Conservation (phyloP, 2,888 invertebrate species). For the Lepidocyrtinus sp. region DNA sequence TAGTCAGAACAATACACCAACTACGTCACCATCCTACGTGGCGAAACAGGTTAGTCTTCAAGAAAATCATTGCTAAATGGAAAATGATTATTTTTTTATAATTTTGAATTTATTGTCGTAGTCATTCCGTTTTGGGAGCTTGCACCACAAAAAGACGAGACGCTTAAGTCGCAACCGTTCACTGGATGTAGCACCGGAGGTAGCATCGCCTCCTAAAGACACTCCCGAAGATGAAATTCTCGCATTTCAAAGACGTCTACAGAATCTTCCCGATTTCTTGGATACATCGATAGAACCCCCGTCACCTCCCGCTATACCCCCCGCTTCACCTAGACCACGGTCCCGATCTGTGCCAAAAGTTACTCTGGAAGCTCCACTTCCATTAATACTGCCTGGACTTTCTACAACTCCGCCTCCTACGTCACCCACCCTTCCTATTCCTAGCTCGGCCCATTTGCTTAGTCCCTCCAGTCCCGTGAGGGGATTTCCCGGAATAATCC, state of each 20-base stretch:
- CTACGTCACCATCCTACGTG: slow-evolving; percentile 68
- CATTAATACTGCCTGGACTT: slow-evolving; percentile 71
- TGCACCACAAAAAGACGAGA: slow-evolving; percentile 67
- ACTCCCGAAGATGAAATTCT: slow-evolving; percentile 75
- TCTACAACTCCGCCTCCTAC: slow-evolving; percentile 65
- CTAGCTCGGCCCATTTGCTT: slow-evolving; percentile 67
- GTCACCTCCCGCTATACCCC: slow-evolving; percentile 70
- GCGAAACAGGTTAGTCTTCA: slow-evolving; percentile 64
- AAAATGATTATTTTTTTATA: slow-evolving; percentile 1
- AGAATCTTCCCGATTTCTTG: slow-evolving; percentile 75
- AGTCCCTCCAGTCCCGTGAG: slow-evolving; percentile 70
- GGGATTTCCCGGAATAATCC: slow-evolving; percentile 70
- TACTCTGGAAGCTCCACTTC: slow-evolving; percentile 72
- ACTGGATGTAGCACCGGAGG: slow-evolving; percentile 69
- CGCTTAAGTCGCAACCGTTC: slow-evolving; percentile 68
- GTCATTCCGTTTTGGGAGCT: slow-evolving; percentile 69
- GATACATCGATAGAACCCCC: slow-evolving; percentile 72
- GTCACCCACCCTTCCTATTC: slow-evolving; percentile 68
- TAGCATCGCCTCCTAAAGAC: slow-evolving; percentile 70
- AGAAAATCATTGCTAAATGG: neutral
- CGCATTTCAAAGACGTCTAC: slow-evolving; percentile 76
- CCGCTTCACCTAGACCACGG: slow-evolving; percentile 72
- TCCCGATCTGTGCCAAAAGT: slow-evolving; percentile 74
- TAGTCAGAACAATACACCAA: slow-evolving; percentile 68
- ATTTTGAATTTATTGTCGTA: slow-evolving; percentile 37